Base-by-base conservation (phyloP, 2,797 vertebrate species). In the Myripristis jacobus region DNA sequence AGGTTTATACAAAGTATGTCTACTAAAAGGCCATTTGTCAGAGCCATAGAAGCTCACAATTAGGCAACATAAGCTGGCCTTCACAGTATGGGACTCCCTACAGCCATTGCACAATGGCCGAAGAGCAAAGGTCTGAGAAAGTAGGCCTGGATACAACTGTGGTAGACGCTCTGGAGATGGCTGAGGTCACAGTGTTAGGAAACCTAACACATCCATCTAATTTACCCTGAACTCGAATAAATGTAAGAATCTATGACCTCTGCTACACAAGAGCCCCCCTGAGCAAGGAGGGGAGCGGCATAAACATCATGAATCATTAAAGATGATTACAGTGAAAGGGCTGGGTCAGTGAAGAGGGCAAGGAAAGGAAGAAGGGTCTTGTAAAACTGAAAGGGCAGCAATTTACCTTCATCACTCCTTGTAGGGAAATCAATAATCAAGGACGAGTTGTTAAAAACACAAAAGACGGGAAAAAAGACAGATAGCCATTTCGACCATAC, bases 241-340 rank as follows among this genome's bases (percentile, higher is more conserved):
- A 71, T 54, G 69, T 21, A 74, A 52, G 58, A 83, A 75, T 70
- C 57, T 55, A 19, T 63, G 73, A 85, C 75, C 78, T 81, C 79
- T 54, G 38, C 53, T n/a, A 46, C 52, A 58, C 36, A 62, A 67
- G 50, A 66, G 64, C 68, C 66, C n/a, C 6, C 54, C 67, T 57
- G 46, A 76, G 76, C 48, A 58, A 59, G 13, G 12, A 55, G 63
- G 63, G 46, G 53, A 78, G 56, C 29, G 57, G 66, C 58, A 57
- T 38, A 77, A 75, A 80, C 70, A 73, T 54, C 38, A 57, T 82
- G 73, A 87, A 83, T 85, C 66, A 71, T 85, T 82, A 62, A 78
- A 57, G 71, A 62, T 1, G 3, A 61, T 67, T 62, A 51, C 15
- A 65, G 57, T 21, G 24, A 77, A 65, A 34, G 27, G 61, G 55